Evolutionary conservation across 2,888 invertebrate genomes (phyloP), one percentile per base, ranked within the genome.

Genomic region (Stenoptilia bipunctidactyla): DNA sequence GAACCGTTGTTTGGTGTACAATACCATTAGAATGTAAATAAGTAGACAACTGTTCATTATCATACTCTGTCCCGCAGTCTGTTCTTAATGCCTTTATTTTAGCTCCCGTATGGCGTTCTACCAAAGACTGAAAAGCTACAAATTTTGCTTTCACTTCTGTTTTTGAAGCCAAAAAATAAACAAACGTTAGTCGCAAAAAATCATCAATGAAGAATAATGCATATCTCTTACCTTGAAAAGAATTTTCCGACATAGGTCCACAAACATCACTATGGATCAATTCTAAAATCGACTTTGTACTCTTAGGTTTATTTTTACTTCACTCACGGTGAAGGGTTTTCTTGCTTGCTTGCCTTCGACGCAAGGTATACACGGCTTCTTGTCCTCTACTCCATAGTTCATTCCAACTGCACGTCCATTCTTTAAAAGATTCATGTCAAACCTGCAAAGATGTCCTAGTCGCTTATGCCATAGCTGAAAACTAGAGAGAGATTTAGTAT

Each of bases 281-380:
- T n/a, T 30, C n/a, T 30, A 30, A 30, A 3, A 30, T n/a, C n/a
- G n/a, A 3, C 14, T 35, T 35, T 35, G 14, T 35, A 15, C 35
- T 35, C 15, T 35, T 35, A 35, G 2, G 15, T 35, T 15, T 13
- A 35, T 8, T 2, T 36, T 20, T 8, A 1, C 13, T 10, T 20
- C 30, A 41, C 27, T 38, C 38, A 9, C 36, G 38, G 2, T 39
- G 34, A 2, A 40, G 34, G n/a, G n/a, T n/a, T n/a, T n/a, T n/a
- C n/a, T n/a, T n/a, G n/a, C n/a, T n/a, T n/a, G n/a, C n/a, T n/a
- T 20, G 27, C 36, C 14, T 30, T 42, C 15, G 38, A 6, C 12
- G 27, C 27, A 33, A 13, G 13, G 13, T 12, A 9, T 4, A 33
- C 4, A n/a, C 33, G 27, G 8, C 15, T n/a, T 27, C n/a, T n/a